Conservation (phyloP, 2,113 vertebrate genomes). For the Tragelaphus strepsiceros region DNA sequence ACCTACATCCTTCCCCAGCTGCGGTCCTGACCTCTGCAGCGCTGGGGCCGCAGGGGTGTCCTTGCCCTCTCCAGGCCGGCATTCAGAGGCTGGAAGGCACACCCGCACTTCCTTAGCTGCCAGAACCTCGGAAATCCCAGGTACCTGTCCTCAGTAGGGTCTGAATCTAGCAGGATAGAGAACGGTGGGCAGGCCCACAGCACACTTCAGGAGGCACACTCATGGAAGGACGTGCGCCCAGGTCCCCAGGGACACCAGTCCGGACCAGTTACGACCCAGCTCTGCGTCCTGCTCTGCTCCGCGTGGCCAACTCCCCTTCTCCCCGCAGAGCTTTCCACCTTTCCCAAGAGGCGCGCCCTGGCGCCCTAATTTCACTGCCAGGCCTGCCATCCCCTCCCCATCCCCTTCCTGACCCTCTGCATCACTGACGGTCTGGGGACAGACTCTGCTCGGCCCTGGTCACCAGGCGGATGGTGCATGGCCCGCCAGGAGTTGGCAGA, state of each 20-base stretch:
- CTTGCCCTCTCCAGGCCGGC: not conserved
- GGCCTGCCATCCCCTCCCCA: fast-evolving
- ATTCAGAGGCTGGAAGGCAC: not conserved
- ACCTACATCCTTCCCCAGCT: fast-evolving
- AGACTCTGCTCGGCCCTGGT: no score
- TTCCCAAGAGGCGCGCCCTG: not conserved
- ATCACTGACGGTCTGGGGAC: fast-evolving
- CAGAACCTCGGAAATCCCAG: not conserved
- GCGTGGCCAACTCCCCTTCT: not conserved
- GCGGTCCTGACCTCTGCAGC: not conserved
- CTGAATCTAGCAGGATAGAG: no score
- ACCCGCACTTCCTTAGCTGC: fast-evolving
- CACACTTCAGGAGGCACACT: not conserved
- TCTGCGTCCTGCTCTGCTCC: fast-evolving
- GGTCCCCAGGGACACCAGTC: not conserved
- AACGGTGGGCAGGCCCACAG: fast-evolving
- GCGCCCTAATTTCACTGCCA: fast-evolving
- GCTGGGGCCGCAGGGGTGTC: no score
- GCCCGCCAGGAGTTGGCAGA: not conserved
- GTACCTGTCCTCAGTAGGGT: not conserved
- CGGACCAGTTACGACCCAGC: not conserved
- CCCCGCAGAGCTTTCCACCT: no score
- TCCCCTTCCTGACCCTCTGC: not conserved
- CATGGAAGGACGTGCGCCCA: fast-evolving
- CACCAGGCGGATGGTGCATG: fast-evolving